Evolutionary conservation across 2,888 invertebrate genomes (phyloP), one percentile per base, ranked within the genome.

Genomic region (Apodemia zela): DNA sequence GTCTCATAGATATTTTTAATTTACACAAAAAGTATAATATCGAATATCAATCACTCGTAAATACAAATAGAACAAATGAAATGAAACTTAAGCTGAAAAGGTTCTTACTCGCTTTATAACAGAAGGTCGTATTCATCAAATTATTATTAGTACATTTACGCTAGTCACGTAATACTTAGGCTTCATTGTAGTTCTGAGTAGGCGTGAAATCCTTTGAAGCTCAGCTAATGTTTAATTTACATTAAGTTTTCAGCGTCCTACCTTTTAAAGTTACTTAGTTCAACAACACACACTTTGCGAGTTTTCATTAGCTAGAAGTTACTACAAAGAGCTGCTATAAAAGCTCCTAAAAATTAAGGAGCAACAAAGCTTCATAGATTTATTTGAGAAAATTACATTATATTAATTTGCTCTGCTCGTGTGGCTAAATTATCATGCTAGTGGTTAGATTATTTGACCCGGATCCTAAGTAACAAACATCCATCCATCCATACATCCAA

Each of bases 121-220:
- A 38, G 38, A 38, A 45, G 45, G 5, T 47, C 45, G 17, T 47
- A 47, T 47, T 17, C 45, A 8, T 47, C 8, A 2, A 8, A 47
- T 17, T 47, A 47, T 17, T 47, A 8, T 47, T n/a, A 47, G 17
- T 17, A 47, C 17, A 47, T 47, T 29, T 25, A 57, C 54, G 21
- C 54, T 57, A 57, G 54, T 57, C 54, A 25, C n/a, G 29, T 29
- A 54, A 6, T 57, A 25, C 21, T 29, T 57, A 47, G 45, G 45
- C 17, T 29, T 29, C 54, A 57, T 25, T 57, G 54, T 57, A 29
- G 25, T 29, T 25, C 7, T n/a, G 8, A 29, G 51, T 29, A 57
- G 29, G 54, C 21, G 29, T 25, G 6, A 25, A 57, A 29, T 57
- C 54, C 54, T 57, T 29, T 25, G 15, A 57, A 29, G 29, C n/a